Base-by-base conservation (phyloP, 1,140 invertebrate species). In the Drosophila ananassae region DNA sequence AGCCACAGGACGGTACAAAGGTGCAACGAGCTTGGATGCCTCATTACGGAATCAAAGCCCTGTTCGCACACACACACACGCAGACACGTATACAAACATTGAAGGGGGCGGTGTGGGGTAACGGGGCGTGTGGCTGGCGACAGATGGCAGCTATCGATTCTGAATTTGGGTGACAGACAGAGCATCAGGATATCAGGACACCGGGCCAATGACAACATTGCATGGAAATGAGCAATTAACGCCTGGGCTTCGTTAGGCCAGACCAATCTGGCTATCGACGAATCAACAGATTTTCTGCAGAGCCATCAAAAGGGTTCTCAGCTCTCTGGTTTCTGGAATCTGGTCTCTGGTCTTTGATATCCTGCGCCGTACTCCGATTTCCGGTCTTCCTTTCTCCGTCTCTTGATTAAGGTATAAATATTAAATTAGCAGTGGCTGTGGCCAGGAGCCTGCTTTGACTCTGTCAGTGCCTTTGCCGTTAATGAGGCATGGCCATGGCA, bases 331-430 rank as follows among this genome's bases (percentile, higher is more conserved):
- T 10, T 37, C 34, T 10, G 12, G 34, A 12, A 12, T 12, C 34
- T 37, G 34, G 34, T 10, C 10, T n/a, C 4, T 37, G 12, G 34
- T 37, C 30, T 32, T 32, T 8, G 30, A 8, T 32, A 4, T 37
- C 34, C 34, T 12, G n/a, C 34, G 10, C 3, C 12, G 12, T 37
- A 37, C 34, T 37, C 34, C 34, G 34, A 12, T 37, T 37, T 37
- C 34, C 34, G 34, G 34, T 37, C 34, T 12, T 52, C 22, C 53
- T 32, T 52, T 21, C 66, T 37, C 46, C 60, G 63, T 56, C 79
- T 51, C 83, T 83, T 89, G 83, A 89, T 89, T 89, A 89, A 89
- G 84, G 79, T 89, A 89, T 89, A 89, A 89, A 89, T 89, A 89
- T 89, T 89, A 89, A 89, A 89, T 89, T 73, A 89, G 79, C 73